phyloP scores from a whole-genome alignment of 2,888 invertebrate genomes.

The Trimorus sp. region DNA sequence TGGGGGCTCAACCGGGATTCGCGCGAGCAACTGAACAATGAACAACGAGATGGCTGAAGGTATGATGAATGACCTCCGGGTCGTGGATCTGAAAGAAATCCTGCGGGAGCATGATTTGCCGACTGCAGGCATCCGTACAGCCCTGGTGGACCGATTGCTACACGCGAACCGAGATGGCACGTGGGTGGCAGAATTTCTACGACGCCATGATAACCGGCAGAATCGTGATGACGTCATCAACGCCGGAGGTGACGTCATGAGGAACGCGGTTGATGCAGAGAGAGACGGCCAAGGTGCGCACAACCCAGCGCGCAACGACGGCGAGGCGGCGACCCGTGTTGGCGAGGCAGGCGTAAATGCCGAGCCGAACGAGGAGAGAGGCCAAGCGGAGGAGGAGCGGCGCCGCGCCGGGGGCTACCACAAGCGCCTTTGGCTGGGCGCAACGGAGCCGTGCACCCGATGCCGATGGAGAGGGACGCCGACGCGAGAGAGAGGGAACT shows the following conservation, averaged over 20 bases:
- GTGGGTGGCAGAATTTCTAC: neutral
- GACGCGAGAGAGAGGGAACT: neutral
- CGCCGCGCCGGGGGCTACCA: no score
- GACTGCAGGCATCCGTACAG: neutral
- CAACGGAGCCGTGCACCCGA: no score
- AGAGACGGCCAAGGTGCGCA: neutral
- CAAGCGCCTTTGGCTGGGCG: no score
- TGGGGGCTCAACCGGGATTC: no score
- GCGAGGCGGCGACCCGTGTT: no score
- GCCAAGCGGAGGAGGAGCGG: no score
- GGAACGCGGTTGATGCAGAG: neutral
- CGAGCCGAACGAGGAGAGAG: no score
- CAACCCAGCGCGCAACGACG: neutral
- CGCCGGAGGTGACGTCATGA: neutral
- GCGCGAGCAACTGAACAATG: no score
- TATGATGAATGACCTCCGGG: neutral
- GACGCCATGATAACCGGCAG: neutral
- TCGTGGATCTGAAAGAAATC: neutral
- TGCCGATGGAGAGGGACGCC: conserved; percentile 1
- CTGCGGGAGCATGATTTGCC: neutral
- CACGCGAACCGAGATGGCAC: neutral
- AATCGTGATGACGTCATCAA: neutral
- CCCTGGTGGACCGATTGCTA: neutral
- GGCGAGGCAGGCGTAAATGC: no score
- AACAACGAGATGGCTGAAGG: no score